Evolutionary conservation across 2,113 vertebrate species (phyloP).

Genomic region (Pachycephala philippinensis): DNA sequence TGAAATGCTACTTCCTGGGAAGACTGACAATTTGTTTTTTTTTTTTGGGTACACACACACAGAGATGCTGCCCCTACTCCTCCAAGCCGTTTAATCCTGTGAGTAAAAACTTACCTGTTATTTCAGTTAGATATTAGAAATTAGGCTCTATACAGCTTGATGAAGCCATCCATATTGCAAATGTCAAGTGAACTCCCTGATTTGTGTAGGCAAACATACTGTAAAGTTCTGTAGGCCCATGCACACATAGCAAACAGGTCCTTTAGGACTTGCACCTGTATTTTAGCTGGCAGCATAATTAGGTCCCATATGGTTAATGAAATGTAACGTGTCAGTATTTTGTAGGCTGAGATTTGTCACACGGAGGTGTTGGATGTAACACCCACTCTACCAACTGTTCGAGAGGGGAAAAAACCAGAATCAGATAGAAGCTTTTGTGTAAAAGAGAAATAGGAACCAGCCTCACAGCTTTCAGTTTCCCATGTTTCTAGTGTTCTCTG

Average conservation of each 20-base stretch:
- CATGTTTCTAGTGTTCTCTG: not conserved
- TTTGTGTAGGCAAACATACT: not conserved
- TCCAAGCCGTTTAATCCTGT: not conserved
- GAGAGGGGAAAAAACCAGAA: not conserved
- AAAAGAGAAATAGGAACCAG: not conserved
- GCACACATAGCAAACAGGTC: not conserved
- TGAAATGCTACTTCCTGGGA: not conserved
- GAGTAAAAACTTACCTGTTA: not conserved
- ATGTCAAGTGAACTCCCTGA: not conserved
- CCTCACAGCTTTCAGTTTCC: not conserved
- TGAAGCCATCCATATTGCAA: not conserved
- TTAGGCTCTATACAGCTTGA: rapidly evolving
- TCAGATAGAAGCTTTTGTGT: not conserved
- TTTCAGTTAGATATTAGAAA: not conserved
- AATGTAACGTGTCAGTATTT: slow-evolving; percentile 51
- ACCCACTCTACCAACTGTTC: slow-evolving; percentile 66
- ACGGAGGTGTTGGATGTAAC: slow-evolving; percentile 51
- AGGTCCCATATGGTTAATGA: slow-evolving; percentile 61
- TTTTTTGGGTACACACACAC: rapidly evolving
- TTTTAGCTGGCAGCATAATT: slow-evolving; percentile 39
- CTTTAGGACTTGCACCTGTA: slow-evolving; percentile 1
- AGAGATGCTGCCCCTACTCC: not conserved
- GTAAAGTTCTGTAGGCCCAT: not conserved
- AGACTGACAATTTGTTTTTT: not conserved
- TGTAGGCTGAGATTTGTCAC: slow-evolving; percentile 61